These are phyloP conservation scores for Leucoma salicis DNA, from an alignment of 2,888 invertebrate genomes.

Conservation along the genomic window DNA sequence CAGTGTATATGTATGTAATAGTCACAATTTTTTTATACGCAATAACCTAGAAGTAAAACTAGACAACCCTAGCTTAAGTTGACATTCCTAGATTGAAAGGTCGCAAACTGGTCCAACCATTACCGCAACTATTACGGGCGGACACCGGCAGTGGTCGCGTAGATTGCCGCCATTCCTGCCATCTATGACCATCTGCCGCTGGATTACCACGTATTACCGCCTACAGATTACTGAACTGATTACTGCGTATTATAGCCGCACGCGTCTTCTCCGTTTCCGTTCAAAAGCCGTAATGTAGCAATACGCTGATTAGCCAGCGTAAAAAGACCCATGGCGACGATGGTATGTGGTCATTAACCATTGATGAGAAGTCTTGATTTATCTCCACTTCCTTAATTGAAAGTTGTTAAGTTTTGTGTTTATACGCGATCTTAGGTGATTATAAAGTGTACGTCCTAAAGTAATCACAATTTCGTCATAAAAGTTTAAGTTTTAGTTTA, in stretches of 20 bases:
- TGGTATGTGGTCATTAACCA: slow-evolving; percentile 25
- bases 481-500: too few species aligned
- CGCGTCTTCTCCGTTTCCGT: slow-evolving; percentile 47
- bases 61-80: slow-evolving; percentile 40
- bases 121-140: slow-evolving; percentile 51
- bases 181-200: slow-evolving; percentile 41
- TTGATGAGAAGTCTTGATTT: slow-evolving; percentile 15
- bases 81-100: slow-evolving; percentile 59
- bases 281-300: slow-evolving; percentile 32
- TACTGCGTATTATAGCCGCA: slow-evolving; percentile 55
- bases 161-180: slow-evolving; percentile 51
- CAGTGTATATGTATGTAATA: neutral
- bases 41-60: too few species aligned
- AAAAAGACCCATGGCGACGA: slow-evolving; percentile 28
- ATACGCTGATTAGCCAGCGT: slow-evolving; percentile 29
- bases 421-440: too few species aligned
- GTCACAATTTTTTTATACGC: too few species aligned
- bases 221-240: slow-evolving; percentile 47
- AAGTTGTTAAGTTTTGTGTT: slow-evolving; percentile 3
- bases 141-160: slow-evolving; percentile 52
- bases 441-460: too few species aligned
- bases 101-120: slow-evolving; percentile 55
- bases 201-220: slow-evolving; percentile 39
- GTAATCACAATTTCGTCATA: too few species aligned
- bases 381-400: slow-evolving; percentile 10